A percentile compares a stretch with the other conserved stretches of the same genome.
Conservation (phyloP, 2,797 vertebrate genomes). For the Aselliscus stoliczkanus region DNA sequence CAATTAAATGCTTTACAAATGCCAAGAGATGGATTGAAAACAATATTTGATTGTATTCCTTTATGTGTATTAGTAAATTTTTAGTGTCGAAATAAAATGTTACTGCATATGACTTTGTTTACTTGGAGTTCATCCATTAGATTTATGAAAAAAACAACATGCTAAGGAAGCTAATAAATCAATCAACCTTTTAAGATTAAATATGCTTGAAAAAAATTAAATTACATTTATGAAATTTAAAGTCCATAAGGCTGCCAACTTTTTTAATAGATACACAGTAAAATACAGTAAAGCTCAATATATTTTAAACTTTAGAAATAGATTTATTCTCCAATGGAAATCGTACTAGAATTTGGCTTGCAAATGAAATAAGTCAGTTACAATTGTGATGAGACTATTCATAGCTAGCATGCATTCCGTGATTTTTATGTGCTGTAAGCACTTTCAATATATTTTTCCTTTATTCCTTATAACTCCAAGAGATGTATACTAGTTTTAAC, state of each 20-base stretch:
- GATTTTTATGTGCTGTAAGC: not conserved
- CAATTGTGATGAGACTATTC: not conserved
- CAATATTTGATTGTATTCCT: not conserved
- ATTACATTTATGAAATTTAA: not conserved
- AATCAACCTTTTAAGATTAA: not conserved
- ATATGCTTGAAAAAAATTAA: not conserved
- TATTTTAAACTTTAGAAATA: not conserved
- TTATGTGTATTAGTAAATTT: not conserved
- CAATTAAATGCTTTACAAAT: not conserved
- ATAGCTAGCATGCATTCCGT: not conserved
- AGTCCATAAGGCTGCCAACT: not conserved
- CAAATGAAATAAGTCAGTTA: not conserved
- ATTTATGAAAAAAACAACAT: not conserved
- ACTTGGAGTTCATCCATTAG: not conserved
- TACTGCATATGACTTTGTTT: not conserved
- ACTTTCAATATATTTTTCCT: not conserved
- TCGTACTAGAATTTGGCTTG: not conserved
- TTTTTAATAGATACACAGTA: not conserved
- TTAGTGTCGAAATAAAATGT: not conserved
- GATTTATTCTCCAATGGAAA: not conserved
- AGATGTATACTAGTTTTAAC: not conserved
- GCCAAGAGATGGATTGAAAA: not conserved
- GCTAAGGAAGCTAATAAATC: not conserved
- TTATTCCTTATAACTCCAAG: not conserved
- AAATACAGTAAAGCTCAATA: not conserved